Evolutionary conservation across 2,888 invertebrate species (phyloP).

Genomic region (Catocala fraxini): DNA sequence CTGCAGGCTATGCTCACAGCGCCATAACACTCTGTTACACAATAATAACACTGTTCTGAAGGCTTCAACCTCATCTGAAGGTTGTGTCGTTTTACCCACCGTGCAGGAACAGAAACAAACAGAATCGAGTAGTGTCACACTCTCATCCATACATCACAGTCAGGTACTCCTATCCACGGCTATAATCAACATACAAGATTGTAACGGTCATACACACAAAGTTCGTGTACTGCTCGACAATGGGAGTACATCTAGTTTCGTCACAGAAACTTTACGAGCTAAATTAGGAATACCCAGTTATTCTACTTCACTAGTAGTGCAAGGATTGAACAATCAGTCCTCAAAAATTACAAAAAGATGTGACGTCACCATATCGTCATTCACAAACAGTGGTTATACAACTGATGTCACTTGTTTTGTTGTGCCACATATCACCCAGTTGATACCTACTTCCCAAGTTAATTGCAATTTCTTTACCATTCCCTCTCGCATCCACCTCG

Average conservation of each 20-base stretch:
- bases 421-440: too few relatives aligned
- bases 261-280: constrained; percentile 11
- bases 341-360: constrained; percentile 10
- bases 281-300: constrained; percentile 9
- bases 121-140: constrained; percentile 23
- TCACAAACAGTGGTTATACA: too few relatives aligned
- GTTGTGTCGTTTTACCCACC: constrained; percentile 27
- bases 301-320: constrained; percentile 20
- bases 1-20: too few relatives aligned
- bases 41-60: background rate
- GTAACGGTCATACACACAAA: background rate
- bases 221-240: background rate
- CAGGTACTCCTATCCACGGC: constrained; percentile 27
- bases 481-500: constrained; percentile 1
- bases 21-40: too few relatives aligned
- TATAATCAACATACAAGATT: background rate
- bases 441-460: too few relatives aligned
- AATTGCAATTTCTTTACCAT: background rate
- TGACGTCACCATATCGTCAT: too few relatives aligned
- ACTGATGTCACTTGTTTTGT: too few relatives aligned
- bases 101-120: constrained; percentile 10
- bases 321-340: constrained; percentile 23
- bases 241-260: constrained; percentile 23
- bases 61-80: constrained; percentile 9
- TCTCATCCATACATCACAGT: constrained; percentile 11